Evolutionary conservation across 2,113 vertebrate genomes (phyloP), one percentile per base, ranked within the genome.

Genomic region (Chloebia gouldiae): DNA sequence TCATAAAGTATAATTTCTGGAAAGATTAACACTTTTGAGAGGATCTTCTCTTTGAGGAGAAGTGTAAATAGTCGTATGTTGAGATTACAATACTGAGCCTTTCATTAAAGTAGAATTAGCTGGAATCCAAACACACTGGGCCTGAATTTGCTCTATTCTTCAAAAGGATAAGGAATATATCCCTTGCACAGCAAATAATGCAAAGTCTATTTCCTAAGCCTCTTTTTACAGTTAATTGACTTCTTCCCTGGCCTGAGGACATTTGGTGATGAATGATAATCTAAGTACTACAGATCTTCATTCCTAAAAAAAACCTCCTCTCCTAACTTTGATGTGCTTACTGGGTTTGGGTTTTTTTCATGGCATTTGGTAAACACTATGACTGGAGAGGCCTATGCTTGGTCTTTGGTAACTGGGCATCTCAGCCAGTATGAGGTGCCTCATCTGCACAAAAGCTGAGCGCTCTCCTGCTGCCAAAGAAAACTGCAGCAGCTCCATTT

Each of bases 31-130:
- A 59, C 23, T 73, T 88, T 37, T 6, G 5, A 83, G 83, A 73
- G n/a, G n/a, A 69, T 73, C 30, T 86, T 82, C 17, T 81, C 27
- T 90, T 78, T 78, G 64, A 92, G 61, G 23, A 90, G 54, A 63
- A 57, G 10, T n/a, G 9, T 35, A 86, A 85, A 70, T 33, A 77
- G 27, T 69, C 28, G 7, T 21, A 61, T 47, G 17, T 30, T 61
- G 71, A 18, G 70, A 82, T 63, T 76, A 69, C 10, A 42, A 69
- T 81, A 73, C n/a, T 11, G 64, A 71, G 40, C 2, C 27, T 86
- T 88, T 84, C 37, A 37, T 68, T 81, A 53, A 9, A 59, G 10
- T n/a, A 81, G 39, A 63, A 84, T 68, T 49, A 83, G 22, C 47
- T 83, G 51, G 56, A 73, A 86, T 73, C 30, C 31, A 85, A 90